phyloP scores from a whole-genome alignment of 1,140 invertebrate species.

The Drosophila nasuta region DNA sequence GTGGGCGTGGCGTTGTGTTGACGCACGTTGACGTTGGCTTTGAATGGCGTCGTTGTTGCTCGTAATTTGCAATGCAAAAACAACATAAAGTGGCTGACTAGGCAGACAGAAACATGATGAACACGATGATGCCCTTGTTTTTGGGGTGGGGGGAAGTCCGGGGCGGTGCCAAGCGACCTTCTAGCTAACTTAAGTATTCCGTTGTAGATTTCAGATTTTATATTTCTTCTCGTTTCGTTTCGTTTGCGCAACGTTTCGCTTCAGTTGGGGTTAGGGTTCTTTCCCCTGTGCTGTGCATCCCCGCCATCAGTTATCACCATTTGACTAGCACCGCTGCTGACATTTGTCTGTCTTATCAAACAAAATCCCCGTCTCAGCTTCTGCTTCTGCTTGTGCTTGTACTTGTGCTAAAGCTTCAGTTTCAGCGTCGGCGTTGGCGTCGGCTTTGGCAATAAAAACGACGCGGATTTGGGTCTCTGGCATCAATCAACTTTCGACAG shows the following conservation, averaged over 20 bases:
- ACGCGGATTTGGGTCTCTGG: slow-evolving; percentile 9
- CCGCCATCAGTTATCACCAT: slow-evolving; percentile 22
- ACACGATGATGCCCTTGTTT: background rate
- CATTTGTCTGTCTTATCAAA: slow-evolving; percentile 37
- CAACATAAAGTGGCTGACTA: slow-evolving; percentile 47
- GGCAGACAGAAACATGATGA: background rate
- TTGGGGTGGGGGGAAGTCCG: background rate
- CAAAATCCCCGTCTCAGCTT: slow-evolving; percentile 5
- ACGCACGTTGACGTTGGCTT: slow-evolving; percentile 65
- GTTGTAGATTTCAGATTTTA: slow-evolving; percentile 3
- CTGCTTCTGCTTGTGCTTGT: too few relatives aligned
- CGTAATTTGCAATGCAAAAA: slow-evolving; percentile 77
- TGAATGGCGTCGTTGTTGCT: slow-evolving; percentile 50
- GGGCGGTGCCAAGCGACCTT: slow-evolving; percentile 12
- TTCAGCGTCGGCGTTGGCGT: too few relatives aligned
- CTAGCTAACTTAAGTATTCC: slow-evolving; percentile 30
- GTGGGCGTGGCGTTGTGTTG: slow-evolving; percentile 54
- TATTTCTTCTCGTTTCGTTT: background rate
- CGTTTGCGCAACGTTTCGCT: background rate
- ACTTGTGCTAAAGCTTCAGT: too few relatives aligned
- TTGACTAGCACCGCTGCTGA: slow-evolving; percentile 9
- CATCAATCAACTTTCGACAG: slow-evolving; percentile 64
- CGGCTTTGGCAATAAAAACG: slow-evolving; percentile 59
- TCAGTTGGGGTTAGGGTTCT: background rate
- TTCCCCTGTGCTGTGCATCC: slow-evolving; percentile 6